Evolutionary conservation across 2,797 vertebrate genomes (phyloP), one percentile per base, ranked within the genome.

Genomic region (Phalanger gymnotis): DNA sequence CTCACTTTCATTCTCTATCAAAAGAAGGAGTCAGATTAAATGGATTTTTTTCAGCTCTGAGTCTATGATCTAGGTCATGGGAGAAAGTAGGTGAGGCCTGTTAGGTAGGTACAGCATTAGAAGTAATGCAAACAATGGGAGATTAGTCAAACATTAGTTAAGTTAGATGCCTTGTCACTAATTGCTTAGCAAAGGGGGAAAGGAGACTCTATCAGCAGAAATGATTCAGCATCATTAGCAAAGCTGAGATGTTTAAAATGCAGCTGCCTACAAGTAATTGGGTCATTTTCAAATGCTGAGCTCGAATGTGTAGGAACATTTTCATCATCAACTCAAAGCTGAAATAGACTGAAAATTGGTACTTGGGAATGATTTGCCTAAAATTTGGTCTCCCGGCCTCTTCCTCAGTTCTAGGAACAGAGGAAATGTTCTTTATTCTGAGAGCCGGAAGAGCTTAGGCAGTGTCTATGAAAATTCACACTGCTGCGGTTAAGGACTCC

Each of bases 231-330:
- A 57, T 92, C 12, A 92, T 91, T 54, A 53, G 16, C 73, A 55
- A 92, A 95, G 54, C 52, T 66, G 27, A 51, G n/a, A 22, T 89
- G 96, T 53, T 96, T 92, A 34, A 73, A 90, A 61, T 91, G 94
- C 94, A 97, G 55, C 47, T 87, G 28, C 66, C 66, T 58, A 30
- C 1, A 34, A 31, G 40, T 92, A 51, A 91, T 40, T 92, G 92
- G 47, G 5, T 58, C 90, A 87, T 92, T 93, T 93, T 91, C 54
- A 93, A 92, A 53, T 31, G 28, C 31, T 13, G 51, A 53, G 9
- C 6, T 34, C 91, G 81, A 58, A 31, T 47, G 0, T 25, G 0
- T 25, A 52, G 81, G 16, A 87, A 87, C 40, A 51, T 47, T 53
- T 87, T 87, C 91, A 0, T 53, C 52, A 92, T 73, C 58, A 52